Base-by-base conservation (phyloP, 2,113 vertebrate genomes). In the Engraulis encrasicolus region DNA sequence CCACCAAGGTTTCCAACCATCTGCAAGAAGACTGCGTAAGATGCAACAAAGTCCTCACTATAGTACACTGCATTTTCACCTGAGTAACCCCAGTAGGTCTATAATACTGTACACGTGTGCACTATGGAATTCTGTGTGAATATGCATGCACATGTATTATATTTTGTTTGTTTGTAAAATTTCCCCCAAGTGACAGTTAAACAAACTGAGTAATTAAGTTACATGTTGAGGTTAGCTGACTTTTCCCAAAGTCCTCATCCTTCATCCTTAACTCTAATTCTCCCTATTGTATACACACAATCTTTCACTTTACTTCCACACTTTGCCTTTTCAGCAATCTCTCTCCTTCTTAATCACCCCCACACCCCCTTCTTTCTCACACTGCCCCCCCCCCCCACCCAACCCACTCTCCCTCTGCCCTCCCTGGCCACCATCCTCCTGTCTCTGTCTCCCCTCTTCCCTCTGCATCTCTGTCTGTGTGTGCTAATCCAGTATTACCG, bases 241-340 rank as follows among this genome's bases (percentile, higher is more conserved):
- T 74, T 74, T 74, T 31, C 66, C 66, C 31, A 74, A 87, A 82
- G 81, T 58, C 79, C 36, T 20, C 38, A 79, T n/a, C 49, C 79
- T 78, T 37, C 74, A 66, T 84, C n/a, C 49, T 58, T 71, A 23
- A 31, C 27, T 74, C 34, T 74, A 27, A 34, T 15, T 74, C 66
- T 27, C 15, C 19, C 23, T 15, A 23, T 74, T 34, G 17, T 31
- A 34, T 74, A 18, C 27, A 34, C 66, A 74, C 27, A 74, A 66
- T 9, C 66, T 58, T 58, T n/a, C 19, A 9, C 54, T 74, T 74
- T n/a, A n/a, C n/a, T n/a, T n/a, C n/a, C 66, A 17, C 2, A 17
- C 66, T 34, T 31, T 34, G 27, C 12, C 66, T 74, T 31, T 34
- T 15, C 34, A 45, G 40, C 66, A 74, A 34, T 74, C 66, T 74